Base-by-base conservation (phyloP, 2,797 vertebrate genomes). In the Coranthus polyacanthus region DNA sequence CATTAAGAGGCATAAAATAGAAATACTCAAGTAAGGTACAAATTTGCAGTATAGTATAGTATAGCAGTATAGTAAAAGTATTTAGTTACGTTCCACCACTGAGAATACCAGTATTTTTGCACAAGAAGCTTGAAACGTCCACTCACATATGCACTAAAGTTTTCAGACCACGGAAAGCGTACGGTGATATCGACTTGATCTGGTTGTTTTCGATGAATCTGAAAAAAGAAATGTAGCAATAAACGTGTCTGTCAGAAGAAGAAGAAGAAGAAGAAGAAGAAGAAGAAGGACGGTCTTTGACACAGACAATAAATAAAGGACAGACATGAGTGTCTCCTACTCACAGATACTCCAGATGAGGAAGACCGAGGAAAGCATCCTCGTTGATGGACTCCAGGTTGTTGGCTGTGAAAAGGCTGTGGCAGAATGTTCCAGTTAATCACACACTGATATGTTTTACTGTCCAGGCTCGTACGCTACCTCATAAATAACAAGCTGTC, bases 201-300 rank as follows among this genome's bases (percentile, higher is more conserved):
- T 94, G 96, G 94, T 98, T 99, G 92, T 98, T 99, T 90, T 99
- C 98, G 81, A 99, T 97, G 91, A 99, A 99, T 89, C 98, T 99
- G 94, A 65, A 94, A 95, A 24, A 86, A 22, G 18, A 2, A 9
- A 55, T 6, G 67, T 24, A 42, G 12, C 9, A 68, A 42, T 15
- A 32, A 45, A 60, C 36, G 38, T 11, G 51, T 29, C 29, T n/a
- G n/a, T n/a, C n/a, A 32, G 4, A 62, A 9, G 51, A 22, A 32
- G 5, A 1, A 37, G 4, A 26, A 2, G n/a, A 12, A 38, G 2
- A n/a, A 32, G 4, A 62, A 9, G 51, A 22, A 32, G 5, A 1
- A 37, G 4, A 26, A 2, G n/a, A 12, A 38, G 2, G n/a, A 6
- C 0, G n/a, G 2, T 26, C 46, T 18, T n/a, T 2, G 6, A 11